Evolutionary conservation across 2,888 invertebrate species (phyloP), one percentile per base, ranked within the genome.

Genomic region (Morinoia aosen): DNA sequence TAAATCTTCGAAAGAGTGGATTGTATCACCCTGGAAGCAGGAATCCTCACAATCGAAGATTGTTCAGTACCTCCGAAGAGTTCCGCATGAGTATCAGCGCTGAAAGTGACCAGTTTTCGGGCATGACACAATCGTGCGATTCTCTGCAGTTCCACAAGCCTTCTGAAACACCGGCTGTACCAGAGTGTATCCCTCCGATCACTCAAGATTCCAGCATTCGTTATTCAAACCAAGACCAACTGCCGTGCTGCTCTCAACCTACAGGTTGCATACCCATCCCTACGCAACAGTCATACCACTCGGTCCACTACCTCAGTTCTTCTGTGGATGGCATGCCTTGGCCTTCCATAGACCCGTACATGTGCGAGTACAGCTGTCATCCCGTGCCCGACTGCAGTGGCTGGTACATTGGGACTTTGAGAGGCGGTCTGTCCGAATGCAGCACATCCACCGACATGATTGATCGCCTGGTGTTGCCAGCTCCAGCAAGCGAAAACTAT

Each of bases 371-470:
- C 93, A 76, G 76, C 25, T 76, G 76, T 33, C 93, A 93, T 33
- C 57, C 56, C 12, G 57, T 93, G 57, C 93, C 93, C 33, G 93
- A 93, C 93, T 93, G 25, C 57, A 48, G 90, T 90, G 93, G 57
- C 25, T 57, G 93, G 57, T 93, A 93, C 57, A 33, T 57, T 16
- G 93, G 57, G 0, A 33, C 93, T 33, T 56, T 93, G 57, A 93
- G 93, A 57, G 48, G 56, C 12, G 93, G 57, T 5, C 11, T 93
- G 33, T 93, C 93, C 0, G 57, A 95, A 58, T 64, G 64, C 48
- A 95, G 95, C 95, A 95, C 58, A 40, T 95, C 95, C 0, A 61
- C 95, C 39, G 95, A 95, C 40, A 95, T 95, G 95, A 95, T 95
- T n/a, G 64, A 95, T 58, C 58, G 95, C 12, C 57, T 93, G 57